Percentiles rank a stretch among this genome's conserved stretches.
Conservation (phyloP, 2,888 invertebrate genomes). For the Argyresthia albistria region DNA sequence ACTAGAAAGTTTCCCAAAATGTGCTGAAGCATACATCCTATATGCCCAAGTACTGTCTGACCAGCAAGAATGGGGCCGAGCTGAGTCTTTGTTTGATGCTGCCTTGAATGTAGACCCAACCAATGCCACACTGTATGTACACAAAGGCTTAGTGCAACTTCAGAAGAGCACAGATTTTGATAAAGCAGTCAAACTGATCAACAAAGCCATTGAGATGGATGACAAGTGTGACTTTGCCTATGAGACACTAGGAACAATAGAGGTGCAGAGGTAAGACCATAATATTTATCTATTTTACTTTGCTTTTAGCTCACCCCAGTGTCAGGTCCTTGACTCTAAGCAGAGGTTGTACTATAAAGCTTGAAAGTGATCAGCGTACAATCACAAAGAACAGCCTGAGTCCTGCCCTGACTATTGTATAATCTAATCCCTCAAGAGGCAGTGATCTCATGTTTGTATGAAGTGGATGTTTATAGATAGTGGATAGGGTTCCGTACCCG, state of each 20-base stretch:
- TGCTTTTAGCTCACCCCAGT: no score
- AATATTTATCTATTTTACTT: no score
- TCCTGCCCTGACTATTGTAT: no score
- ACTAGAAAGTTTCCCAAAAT: constrained; percentile 84
- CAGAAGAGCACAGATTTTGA: constrained; percentile 90
- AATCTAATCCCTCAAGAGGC: no score
- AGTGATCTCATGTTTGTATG: no score
- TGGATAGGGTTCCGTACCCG: no score
- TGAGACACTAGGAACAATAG: constrained; percentile 94
- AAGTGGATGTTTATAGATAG: no score
- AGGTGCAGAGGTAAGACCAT: constrained; percentile 85
- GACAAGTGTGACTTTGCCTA: constrained; percentile 95
- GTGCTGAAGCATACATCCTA: constrained; percentile 89
- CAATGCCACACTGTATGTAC: constrained; percentile 90
- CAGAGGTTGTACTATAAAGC: no score
- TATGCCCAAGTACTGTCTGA: constrained; percentile 94
- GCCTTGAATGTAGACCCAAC: constrained; percentile 86
- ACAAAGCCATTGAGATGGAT: constrained; percentile 88
- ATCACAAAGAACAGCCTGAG: no score
- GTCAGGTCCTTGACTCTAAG: no score
- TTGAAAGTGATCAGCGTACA: no score
- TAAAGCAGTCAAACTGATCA: constrained; percentile 82
- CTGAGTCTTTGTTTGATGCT: constrained; percentile 85
- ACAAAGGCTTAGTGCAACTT: constrained; percentile 86
- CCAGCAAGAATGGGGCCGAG: constrained; percentile 85